Percentiles rank a stretch among this genome's conserved stretches.
These are phyloP conservation scores for Semotilus atromaculatus DNA, from an alignment of 2,797 vertebrate genomes.

Conservation along the genomic window DNA sequence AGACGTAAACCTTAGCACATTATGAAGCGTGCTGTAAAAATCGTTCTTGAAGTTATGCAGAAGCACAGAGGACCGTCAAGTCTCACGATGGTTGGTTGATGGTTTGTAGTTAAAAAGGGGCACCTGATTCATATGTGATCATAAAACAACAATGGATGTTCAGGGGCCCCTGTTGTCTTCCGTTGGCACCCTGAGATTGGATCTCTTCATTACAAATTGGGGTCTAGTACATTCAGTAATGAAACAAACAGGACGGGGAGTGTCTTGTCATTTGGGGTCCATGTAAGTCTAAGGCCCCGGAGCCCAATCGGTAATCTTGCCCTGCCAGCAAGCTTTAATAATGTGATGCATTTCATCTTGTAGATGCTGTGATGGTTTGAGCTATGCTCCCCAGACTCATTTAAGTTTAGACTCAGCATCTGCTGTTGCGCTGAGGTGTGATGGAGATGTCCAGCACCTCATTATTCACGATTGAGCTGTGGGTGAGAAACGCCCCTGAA, in stretches of 20 bases:
- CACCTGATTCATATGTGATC: neutral
- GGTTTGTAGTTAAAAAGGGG: neutral
- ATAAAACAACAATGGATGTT: neutral
- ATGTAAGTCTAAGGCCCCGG: neutral
- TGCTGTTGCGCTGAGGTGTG: neutral
- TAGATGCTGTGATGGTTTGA: neutral
- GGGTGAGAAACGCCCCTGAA: constrained; percentile 3
- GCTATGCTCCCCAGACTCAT: constrained; percentile 23
- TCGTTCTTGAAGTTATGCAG: neutral
- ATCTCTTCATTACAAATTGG: neutral
- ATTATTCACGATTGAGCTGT: constrained; percentile 23
- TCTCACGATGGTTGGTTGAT: neutral
- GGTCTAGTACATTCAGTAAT: neutral
- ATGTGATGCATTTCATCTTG: constrained; percentile 15
- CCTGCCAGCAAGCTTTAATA: constrained; percentile 4
- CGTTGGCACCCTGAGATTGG: too few species aligned
- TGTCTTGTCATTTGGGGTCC: neutral
- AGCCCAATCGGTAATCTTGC: neutral
- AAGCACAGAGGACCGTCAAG: too few species aligned
- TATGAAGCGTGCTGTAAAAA: neutral
- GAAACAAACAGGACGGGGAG: neutral
- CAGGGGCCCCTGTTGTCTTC: neutral
- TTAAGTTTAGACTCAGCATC: constrained; percentile 26
- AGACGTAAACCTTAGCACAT: neutral
- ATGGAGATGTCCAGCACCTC: constrained; percentile 27